Percentiles rank a stretch among this genome's conserved stretches.
phyloP scores from a whole-genome alignment of 2,888 invertebrate species.

The Ochlodes sylvanus region DNA sequence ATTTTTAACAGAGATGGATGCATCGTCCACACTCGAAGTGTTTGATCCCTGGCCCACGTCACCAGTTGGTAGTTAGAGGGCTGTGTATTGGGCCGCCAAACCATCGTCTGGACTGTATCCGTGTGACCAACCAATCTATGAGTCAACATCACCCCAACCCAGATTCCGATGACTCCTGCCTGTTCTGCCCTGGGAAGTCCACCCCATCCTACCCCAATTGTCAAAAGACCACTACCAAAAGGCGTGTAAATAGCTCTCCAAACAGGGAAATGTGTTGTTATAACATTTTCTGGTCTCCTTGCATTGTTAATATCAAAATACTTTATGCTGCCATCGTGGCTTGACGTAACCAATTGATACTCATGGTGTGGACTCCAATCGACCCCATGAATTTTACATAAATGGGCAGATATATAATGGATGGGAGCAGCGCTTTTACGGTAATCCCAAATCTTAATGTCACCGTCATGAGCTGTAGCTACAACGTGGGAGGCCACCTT shows the following conservation, averaged over 20 bases:
- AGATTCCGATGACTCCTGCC: constrained; percentile 84
- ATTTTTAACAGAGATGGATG: constrained; percentile 93
- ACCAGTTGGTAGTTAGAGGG: constrained; percentile 92
- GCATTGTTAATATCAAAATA: constrained; percentile 96
- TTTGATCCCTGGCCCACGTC: constrained; percentile 98
- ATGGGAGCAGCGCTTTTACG: constrained; percentile 94
- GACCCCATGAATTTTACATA: constrained; percentile 94
- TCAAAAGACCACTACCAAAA: constrained; percentile 96
- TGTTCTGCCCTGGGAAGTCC: constrained; percentile 91
- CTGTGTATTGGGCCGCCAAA: constrained; percentile 92
- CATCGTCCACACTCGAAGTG: constrained; percentile 95
- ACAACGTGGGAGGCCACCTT: constrained; percentile 92
- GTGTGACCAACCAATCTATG: constrained; percentile 97
- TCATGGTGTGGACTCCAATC: constrained; percentile 97
- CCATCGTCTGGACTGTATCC: constrained; percentile 97
- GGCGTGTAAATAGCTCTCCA: constrained; percentile 98
- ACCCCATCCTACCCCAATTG: constrained; percentile 96
- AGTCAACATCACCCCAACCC: constrained; percentile 87
- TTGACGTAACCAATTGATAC: constrained; percentile 94
- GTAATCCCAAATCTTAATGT: constrained; percentile 98
- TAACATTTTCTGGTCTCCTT: constrained; percentile 92
- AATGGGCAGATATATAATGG: constrained; percentile 97
- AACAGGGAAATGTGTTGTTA: constrained; percentile 94
- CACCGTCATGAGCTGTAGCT: constrained; percentile 98
- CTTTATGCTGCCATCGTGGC: constrained; percentile 98